Percentiles rank a stretch among this genome's conserved stretches.
Conservation (phyloP, 2,113 vertebrate species). For the Myotis davidii region DNA sequence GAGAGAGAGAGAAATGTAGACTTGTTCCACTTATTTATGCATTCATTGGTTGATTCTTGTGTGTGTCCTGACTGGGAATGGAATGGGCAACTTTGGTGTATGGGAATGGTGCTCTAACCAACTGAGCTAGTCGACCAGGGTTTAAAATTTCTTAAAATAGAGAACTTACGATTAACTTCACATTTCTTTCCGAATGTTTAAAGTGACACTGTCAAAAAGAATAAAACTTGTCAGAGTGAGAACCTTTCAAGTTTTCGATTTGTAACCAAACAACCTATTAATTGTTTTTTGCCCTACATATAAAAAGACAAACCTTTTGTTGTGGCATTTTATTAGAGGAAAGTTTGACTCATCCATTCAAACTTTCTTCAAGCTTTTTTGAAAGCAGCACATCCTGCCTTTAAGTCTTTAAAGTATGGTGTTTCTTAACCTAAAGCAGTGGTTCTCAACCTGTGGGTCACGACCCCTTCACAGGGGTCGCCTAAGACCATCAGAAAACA, state of each 20-base stretch:
- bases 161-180: constrained; percentile 37
- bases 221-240: constrained; percentile 38
- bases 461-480: no score
- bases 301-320: constrained; percentile 47
- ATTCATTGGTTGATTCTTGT: background rate
- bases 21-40: background rate
- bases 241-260: constrained; percentile 51
- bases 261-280: constrained; percentile 55
- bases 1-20: background rate
- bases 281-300: background rate
- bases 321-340: constrained; percentile 62
- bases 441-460: no score
- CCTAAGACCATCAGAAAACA: no score
- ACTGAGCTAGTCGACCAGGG: background rate
- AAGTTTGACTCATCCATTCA: constrained; percentile 60
- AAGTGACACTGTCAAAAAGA: constrained; percentile 37
- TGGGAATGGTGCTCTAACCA: background rate
- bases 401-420: constrained; percentile 44
- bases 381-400: constrained; percentile 54
- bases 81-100: background rate
- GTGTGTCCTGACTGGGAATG: background rate
- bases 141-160: constrained; percentile 52
- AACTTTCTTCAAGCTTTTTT: constrained; percentile 8
- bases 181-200: background rate
- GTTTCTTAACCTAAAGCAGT: constrained; percentile 45